Conservation (phyloP, 2,113 vertebrate species). For the Oryzias woworae region DNA sequence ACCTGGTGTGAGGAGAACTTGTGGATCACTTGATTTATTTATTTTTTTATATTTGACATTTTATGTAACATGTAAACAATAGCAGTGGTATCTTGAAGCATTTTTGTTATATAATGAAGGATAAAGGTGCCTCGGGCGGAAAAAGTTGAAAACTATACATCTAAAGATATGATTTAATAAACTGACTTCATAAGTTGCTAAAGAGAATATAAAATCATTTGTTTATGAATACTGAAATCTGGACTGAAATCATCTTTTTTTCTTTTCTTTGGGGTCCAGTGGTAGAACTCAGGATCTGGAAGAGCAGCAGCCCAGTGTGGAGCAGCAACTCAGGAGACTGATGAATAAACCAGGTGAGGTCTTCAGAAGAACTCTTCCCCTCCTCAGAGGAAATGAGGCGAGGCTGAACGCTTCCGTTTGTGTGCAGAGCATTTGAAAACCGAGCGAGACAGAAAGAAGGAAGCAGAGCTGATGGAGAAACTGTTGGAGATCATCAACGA, state of each 20-base stretch:
- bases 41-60: too few species aligned
- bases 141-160: too few species aligned
- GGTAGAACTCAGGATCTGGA: slow-evolving; percentile 90
- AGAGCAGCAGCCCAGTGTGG: slow-evolving; percentile 86
- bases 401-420: background rate
- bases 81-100: too few species aligned
- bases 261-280: slow-evolving; percentile 62
- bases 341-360: slow-evolving; percentile 84
- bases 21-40: too few species aligned
- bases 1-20: too few species aligned
- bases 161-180: too few species aligned
- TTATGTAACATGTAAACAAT: too few species aligned
- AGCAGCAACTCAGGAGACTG: slow-evolving; percentile 83
- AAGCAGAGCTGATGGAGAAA: slow-evolving; percentile 83
- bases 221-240: background rate
- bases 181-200: background rate
- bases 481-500: slow-evolving; percentile 88
- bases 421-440: slow-evolving; percentile 84
- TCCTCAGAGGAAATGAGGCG: background rate
- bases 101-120: too few species aligned
- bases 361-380: background rate
- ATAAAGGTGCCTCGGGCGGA: too few species aligned
- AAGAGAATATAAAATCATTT: background rate
- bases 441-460: slow-evolving; percentile 71
- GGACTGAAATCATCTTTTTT: too few species aligned